Evolutionary conservation across 1,140 invertebrate species (phyloP), one percentile per base, ranked within the genome.

Genomic region (Acromyrmex echinatior): DNA sequence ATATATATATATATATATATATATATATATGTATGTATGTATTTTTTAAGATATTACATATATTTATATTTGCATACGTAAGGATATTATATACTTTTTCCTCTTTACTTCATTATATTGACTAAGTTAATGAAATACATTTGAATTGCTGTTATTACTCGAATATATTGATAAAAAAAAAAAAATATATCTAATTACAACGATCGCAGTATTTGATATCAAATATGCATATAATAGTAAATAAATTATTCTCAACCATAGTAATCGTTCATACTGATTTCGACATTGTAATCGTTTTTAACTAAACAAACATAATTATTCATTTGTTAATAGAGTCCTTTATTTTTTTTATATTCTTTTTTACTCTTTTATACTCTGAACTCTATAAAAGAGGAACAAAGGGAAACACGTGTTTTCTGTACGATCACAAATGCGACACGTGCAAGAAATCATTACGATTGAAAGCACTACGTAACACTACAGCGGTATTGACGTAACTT

Each of bases 121-220:
- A 3, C 1, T 66, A n/a, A 66, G 2, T 3, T 16, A 39, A 65
- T 66, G 18, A 39, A 66, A 39, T 39, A 45, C 12, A 49, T 49
- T 2, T 49, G 14, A 70, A 70, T 49, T 51, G 5, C 16, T 2
- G 25, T 14, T 28, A 21, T 51, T 68, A 21, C 6, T 51, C 49
- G 1, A 70, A 70, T 5, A 39, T 68, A 68, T 68, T 21, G 9
- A 74, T 56, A 74, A n/a, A n/a, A n/a, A n/a, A n/a, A n/a, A n/a
- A n/a, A n/a, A n/a, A 56, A 56, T 18, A 3, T 56, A 56, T 56
- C 53, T 56, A 0, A n/a, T n/a, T 56, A 53, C 45, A 28, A 6
- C 25, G 6, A n/a, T 53, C 62, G 4, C 31, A 35, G 6, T 35
- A 28, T 7, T 53, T 71, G 3, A 53, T 28, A 18, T 71, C 4